Percentiles rank a stretch among this genome's conserved stretches.
Evolutionary conservation across 2,113 vertebrate genomes (phyloP).

Genomic region (Platysteira castanea): DNA sequence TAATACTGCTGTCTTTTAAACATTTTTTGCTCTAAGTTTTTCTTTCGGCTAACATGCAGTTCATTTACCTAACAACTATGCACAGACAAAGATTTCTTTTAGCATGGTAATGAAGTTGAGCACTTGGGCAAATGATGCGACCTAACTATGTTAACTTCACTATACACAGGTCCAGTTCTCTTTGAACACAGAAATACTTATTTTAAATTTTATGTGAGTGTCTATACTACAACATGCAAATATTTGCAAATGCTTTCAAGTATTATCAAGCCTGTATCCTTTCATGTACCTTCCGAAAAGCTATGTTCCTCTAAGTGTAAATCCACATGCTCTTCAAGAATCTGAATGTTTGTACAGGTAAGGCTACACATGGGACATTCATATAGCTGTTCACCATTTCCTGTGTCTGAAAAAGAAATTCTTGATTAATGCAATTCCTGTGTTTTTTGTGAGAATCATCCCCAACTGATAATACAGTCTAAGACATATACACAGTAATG

Average conservation of each 20-base stretch:
- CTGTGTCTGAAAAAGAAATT: conserved; percentile 45
- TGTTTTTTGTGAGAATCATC: neutral
- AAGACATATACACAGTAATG: neutral
- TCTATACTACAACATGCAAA: neutral
- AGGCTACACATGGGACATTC: conserved; percentile 88
- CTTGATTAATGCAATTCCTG: neutral
- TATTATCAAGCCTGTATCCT: neutral
- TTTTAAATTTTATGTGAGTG: neutral
- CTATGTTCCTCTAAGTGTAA: conserved; percentile 80
- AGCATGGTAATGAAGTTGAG: neutral
- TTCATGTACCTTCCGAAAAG: conserved; percentile 68
- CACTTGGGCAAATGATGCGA: neutral
- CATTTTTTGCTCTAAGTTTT: neutral
- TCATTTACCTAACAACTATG: neutral
- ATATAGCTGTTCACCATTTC: conserved; percentile 50
- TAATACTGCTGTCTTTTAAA: neutral
- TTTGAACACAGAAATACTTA: neutral
- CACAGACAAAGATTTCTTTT: neutral
- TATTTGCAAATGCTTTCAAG: neutral
- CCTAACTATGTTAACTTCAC: neutral
- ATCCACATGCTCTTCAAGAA: conserved; percentile 88
- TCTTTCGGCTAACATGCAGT: neutral
- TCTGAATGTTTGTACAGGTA: conserved; percentile 72
- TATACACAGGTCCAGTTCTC: neutral
- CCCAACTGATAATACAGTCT: fast-evolving